Conservation (phyloP, 2,888 invertebrate genomes). For the Palloptera scutellata region DNA sequence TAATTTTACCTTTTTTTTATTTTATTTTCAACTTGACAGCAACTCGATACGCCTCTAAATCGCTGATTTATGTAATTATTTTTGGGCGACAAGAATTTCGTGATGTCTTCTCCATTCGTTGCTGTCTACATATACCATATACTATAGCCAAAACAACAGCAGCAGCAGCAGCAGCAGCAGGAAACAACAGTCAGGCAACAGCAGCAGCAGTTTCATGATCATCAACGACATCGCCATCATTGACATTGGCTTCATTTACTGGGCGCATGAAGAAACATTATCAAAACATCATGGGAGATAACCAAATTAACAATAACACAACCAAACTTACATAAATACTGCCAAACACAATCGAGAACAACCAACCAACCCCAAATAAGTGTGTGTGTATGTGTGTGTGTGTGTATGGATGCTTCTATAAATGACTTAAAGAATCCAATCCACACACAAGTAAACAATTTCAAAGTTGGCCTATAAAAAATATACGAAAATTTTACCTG, state of each 20-base stretch:
- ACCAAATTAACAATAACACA: constrained; percentile 50
- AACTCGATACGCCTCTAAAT: constrained; percentile 56
- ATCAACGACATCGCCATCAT: constrained; percentile 7
- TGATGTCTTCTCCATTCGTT: constrained; percentile 19
- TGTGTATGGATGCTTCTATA: no score
- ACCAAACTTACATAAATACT: no score
- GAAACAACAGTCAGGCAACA: constrained; percentile 22
- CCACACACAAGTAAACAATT: no score
- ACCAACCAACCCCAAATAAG: no score
- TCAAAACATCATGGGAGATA: constrained; percentile 59
- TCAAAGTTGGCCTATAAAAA: no score
- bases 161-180: constrained; percentile 29
- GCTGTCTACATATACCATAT: constrained; percentile 7
- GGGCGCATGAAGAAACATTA: constrained; percentile 43
- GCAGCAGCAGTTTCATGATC: constrained; percentile 17
- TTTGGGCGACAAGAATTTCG: constrained; percentile 53
- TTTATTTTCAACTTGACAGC: constrained; percentile 49
- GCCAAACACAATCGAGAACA: no score
- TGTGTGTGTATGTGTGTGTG: no score
- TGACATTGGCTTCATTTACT: not conserved
- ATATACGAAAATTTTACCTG: no score
- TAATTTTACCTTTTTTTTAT: not conserved
- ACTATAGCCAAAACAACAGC: not conserved
- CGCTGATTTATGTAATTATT: constrained; percentile 58
- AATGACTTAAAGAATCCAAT: no score